Percentiles rank a stretch among this genome's conserved stretches.
Conservation (phyloP, 1,140 invertebrate species). For the Drosophila sucinea region DNA sequence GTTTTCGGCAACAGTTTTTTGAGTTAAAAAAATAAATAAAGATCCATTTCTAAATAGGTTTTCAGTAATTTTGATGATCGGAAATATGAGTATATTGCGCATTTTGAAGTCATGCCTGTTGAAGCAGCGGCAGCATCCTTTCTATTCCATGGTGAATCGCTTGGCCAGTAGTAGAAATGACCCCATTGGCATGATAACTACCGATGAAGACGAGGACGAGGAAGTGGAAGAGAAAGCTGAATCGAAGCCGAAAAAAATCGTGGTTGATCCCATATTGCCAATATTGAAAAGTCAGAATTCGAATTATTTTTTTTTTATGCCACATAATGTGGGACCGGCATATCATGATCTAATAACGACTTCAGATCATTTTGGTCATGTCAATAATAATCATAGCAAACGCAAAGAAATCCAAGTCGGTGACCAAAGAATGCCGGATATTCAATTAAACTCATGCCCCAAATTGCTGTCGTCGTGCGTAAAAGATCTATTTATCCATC, state of each 20-base stretch:
- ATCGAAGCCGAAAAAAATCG: not conserved
- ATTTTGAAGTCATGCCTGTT: not conserved
- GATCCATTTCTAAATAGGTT: not conserved
- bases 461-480: slow-evolving; percentile 40
- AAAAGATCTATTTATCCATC: slow-evolving; percentile 20
- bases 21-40: not conserved
- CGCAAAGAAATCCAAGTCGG: no score
- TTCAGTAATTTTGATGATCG: not conserved
- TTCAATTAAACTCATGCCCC: slow-evolving; percentile 33
- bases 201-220: slow-evolving; percentile 1
- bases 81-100: not conserved
- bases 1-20: not conserved
- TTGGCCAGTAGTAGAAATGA: not conserved
- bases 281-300: slow-evolving; percentile 38
- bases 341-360: slow-evolving; percentile 48
- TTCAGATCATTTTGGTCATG: slow-evolving; percentile 24
- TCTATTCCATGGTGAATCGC: not conserved
- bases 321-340: slow-evolving; percentile 42
- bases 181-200: not conserved
- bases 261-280: slow-evolving; percentile 14
- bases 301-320: slow-evolving; percentile 59
- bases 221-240: slow-evolving; percentile 11
- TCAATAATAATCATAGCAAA: not conserved
- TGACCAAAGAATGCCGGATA: not conserved
- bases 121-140: not conserved